These are phyloP conservation scores for Brachionus paranguensis DNA, from an alignment of 1,140 invertebrate species.

Conservation along the genomic window DNA sequence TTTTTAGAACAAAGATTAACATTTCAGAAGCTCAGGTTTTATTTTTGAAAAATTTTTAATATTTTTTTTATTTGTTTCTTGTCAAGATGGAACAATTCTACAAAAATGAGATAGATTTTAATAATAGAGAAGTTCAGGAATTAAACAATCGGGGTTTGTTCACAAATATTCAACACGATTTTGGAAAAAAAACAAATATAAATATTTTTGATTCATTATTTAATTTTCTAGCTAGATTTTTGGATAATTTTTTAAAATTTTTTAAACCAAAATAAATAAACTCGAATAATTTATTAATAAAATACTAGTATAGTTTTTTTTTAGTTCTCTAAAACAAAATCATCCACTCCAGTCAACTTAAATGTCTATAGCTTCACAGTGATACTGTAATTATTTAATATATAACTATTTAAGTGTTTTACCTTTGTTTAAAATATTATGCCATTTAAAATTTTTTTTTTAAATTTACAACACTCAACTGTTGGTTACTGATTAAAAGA, in stretches of 20 bases:
- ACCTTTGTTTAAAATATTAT: no score
- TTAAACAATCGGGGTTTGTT: background rate
- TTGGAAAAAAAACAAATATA: background rate
- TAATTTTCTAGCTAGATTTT: background rate
- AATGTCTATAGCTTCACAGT: no score
- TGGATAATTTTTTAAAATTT: background rate
- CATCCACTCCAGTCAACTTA: no score
- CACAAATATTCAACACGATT: background rate
- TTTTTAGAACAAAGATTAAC: slow-evolving; percentile 64
- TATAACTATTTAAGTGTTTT: no score
- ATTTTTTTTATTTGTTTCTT: background rate
- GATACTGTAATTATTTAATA: no score
- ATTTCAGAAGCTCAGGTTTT: slow-evolving; percentile 25
- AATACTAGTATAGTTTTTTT: background rate
- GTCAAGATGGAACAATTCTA: slow-evolving; percentile 1
- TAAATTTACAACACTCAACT: no score
- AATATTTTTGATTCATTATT: background rate
- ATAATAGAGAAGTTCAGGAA: background rate
- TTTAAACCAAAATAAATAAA: background rate
- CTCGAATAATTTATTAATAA: background rate
- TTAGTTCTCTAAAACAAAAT: background rate
- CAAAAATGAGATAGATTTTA: background rate
- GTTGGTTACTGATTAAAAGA: no score
- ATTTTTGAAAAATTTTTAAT: background rate
- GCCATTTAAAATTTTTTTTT: no score